Base-by-base conservation (phyloP, 1,140 invertebrate species). In the Dendrolimus punctatus region DNA sequence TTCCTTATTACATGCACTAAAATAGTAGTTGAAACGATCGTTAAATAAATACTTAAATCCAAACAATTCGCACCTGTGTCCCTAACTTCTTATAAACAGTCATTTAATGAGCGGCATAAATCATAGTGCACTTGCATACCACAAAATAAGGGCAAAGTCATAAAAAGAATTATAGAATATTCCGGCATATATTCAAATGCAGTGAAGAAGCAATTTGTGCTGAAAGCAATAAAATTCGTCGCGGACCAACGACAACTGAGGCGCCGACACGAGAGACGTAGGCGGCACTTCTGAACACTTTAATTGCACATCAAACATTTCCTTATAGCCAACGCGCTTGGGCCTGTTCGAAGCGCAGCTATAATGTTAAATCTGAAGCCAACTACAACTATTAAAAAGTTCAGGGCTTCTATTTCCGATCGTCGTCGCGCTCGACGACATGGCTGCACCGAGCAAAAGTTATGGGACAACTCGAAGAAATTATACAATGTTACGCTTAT, bases 191-290 rank as follows among this genome's bases (percentile, higher is more conserved):
- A 71, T 72, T 71, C 61, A 73, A 74, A 77, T 73, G 63, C 63
- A 62, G 65, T 62, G 62, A 54, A 61, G 60, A 57, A 69, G 68
- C 70, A 77, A 77, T 73, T 77, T 77, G 66, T 62, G 67, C 64
- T 68, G 62, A 70, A 74, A 77, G 73, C 79, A 71, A 75, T 84
- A 84, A 84, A 81, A 79, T 64, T 72, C 69, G 76, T 74, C 78
- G 72, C 62, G 65, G 64, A 57, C 61, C 61, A 57, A 56, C 60
- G 63, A 57, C 62, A 51, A 39, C 44, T 67, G 55, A 76, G 77
- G 76, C 78, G 73, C 68, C 76, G 69, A 62, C 58, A 49, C 51
- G 61, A 23, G 3, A 23, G 3, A 23, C 23, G 23, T 23, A 23
- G 23, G 23, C 23, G 23, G 23, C 23, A 2, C 23, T 23, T 23